phyloP scores from a whole-genome alignment of 2,888 invertebrate species.

The Branchellion lobata region DNA sequence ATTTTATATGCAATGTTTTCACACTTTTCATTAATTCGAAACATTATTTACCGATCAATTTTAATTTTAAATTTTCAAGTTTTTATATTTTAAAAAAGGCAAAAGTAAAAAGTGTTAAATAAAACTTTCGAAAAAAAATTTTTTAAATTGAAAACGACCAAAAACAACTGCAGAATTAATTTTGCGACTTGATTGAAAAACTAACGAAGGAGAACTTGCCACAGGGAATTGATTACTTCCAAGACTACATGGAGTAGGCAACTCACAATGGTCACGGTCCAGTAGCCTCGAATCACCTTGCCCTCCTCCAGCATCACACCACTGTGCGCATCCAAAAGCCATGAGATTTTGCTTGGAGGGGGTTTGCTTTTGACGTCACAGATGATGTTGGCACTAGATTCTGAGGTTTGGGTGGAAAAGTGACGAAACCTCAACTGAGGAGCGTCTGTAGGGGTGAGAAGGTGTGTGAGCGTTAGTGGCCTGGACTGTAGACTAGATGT shows the following conservation, averaged over 20 bases:
- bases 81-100: no score
- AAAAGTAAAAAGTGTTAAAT: no score
- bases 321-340: conserved; percentile 34
- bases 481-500: not conserved
- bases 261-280: conserved; percentile 44
- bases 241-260: conserved; percentile 30
- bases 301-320: conserved; percentile 25
- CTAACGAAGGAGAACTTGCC: no score
- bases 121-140: no score
- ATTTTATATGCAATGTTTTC: no score
- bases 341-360: conserved; percentile 6
- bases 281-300: conserved; percentile 33
- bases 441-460: conserved; percentile 12
- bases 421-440: conserved; percentile 10
- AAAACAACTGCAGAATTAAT: no score
- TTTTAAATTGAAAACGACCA: no score
- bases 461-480: not conserved
- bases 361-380: conserved; percentile 42
- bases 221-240: no score
- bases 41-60: no score
- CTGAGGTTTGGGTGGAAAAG: not conserved
- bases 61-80: no score
- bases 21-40: no score
- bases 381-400: conserved; percentile 40
- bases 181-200: no score